A percentile compares a stretch with the other conserved stretches of the same genome.
Evolutionary conservation across 2,888 invertebrate genomes (phyloP).

Genomic region (Caenorhabditis japonica): DNA sequence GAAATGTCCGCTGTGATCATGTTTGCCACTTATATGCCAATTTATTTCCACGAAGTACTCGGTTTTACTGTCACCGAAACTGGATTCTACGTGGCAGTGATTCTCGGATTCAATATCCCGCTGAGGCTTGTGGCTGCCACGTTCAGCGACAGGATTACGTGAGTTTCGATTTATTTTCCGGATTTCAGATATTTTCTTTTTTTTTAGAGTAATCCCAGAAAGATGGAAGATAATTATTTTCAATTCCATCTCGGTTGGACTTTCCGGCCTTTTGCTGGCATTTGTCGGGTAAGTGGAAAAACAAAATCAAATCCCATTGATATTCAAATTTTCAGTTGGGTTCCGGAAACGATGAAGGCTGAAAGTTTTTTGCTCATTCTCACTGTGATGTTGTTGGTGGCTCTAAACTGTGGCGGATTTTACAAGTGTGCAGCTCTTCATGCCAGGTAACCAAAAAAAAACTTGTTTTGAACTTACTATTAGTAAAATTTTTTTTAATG

Average conservation of each 20-base stretch:
- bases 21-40: slow-evolving; percentile 63
- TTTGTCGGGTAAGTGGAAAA: slow-evolving; percentile 18
- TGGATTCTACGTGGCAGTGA: slow-evolving; percentile 43
- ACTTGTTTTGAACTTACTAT: too few relatives aligned
- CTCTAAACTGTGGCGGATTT: slow-evolving; percentile 45
- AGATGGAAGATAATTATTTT: slow-evolving; percentile 29
- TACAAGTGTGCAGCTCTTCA: slow-evolving; percentile 54
- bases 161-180: background rate
- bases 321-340: slow-evolving; percentile 14
- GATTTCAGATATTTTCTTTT: background rate
- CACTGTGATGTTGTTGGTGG: slow-evolving; percentile 25
- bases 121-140: slow-evolving; percentile 61
- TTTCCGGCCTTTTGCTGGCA: slow-evolving; percentile 24
- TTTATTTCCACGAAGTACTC: slow-evolving; percentile 64
- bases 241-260: slow-evolving; percentile 46
- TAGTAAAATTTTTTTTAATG: too few relatives aligned
- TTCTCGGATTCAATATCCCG: slow-evolving; percentile 62
- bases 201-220: slow-evolving; percentile 42
- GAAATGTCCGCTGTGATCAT: slow-evolving; percentile 65
- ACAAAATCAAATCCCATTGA: background rate
- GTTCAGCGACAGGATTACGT: slow-evolving; percentile 62
- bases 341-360: slow-evolving; percentile 20
- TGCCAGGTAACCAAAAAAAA: slow-evolving; percentile 21
- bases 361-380: slow-evolving; percentile 16
- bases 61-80: slow-evolving; percentile 42